Evolutionary conservation across 2,113 vertebrate species (phyloP), one percentile per base, ranked within the genome.

Genomic region (Pyxicephalus adspersus): DNA sequence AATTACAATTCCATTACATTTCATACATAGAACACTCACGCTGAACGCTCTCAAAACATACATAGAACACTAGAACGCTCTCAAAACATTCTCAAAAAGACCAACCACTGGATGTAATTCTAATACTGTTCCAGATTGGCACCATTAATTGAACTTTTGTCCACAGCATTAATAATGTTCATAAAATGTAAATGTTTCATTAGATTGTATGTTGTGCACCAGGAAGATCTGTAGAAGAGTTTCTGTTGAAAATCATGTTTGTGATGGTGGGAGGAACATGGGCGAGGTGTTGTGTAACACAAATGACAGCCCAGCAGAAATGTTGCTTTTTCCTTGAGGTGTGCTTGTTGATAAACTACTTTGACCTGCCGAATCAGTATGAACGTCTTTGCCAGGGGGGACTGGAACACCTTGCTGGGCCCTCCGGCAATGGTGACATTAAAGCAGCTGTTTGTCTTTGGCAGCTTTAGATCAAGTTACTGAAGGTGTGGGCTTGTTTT

Each of bases 381-480:
- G 38, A n/a, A 58, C 3, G 22, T 45, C n/a, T 28, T 57, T 70
- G 77, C 77, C 28, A 22, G 52, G 20, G 77, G 77, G 64, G 25
- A 25, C 17, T 13, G 64, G 50, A 38, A 25, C 65, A 26, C 66
- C 77, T 68, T 57, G 66, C 17, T 17, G 16, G 26, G 64, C 66
- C 60, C 64, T 68, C 29, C 64, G 29, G 64, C 64, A 34, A 7
- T 38, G 77, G 17, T 25, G 51, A 71, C 52, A 70, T 60, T 70
- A 65, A 64, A 77, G 75, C 63, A 19, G 75, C 38, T 77, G 50
- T 50, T 63, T 50, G 57, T 61, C 45, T 76, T 76, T 61, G 57
- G 57, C 57, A 64, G 50, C 23, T 63, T 60, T 2, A 20, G 61
- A 28, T 77, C 61, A 65, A 11, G 75, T 64, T 77, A 64, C 75